Evolutionary conservation across 2,113 vertebrate genomes (phyloP), one percentile per base, ranked within the genome.

Genomic region (Corythaeola cristata): DNA sequence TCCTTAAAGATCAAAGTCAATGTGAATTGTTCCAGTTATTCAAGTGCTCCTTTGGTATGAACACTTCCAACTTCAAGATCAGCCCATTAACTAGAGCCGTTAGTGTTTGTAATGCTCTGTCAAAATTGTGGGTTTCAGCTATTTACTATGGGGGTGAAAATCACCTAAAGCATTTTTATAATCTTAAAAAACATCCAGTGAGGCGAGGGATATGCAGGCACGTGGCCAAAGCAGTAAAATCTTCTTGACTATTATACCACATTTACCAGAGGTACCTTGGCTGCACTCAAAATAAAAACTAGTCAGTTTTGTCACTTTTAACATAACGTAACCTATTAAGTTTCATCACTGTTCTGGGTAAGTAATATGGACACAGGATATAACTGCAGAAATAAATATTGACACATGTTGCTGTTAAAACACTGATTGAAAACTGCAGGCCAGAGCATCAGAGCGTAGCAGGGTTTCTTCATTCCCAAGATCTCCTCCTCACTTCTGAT

Each of bases 341-440:
- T 95, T 97, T 94, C 93, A 93, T 91, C 81, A 87, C 85, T 94
- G 80, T 89, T 91, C 90, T 90, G 93, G 92, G 93, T 72, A 93
- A 92, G 60, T 85, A 92, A 78, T 66, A 67, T 3, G 60, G 74
- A 63, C 45, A 72, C 50, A 89, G 88, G 49, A 88, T 85, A 62
- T 88, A 96, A 85, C 93, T 85, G 89, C 88, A 94, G 84, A 93
- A 94, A 97, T 96, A 95, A 93, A 88, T 97, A 96, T 80, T 89
- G 94, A 94, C 86, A 92, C 85, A 58, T 52, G 82, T 90, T 90
- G 89, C 64, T 92, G 76, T 52, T 96, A 91, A 85, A 96, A 93
- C 81, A 63, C 88, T 62, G 78, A 92, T 37, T 95, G 91, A 81
- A 94, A 94, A 71, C 53, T 90, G 89, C 66, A 94, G 84, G 55